Evolutionary conservation across 2,797 vertebrate genomes (phyloP), one percentile per base, ranked within the genome.

Genomic region (Rhyacichthys aspro): DNA sequence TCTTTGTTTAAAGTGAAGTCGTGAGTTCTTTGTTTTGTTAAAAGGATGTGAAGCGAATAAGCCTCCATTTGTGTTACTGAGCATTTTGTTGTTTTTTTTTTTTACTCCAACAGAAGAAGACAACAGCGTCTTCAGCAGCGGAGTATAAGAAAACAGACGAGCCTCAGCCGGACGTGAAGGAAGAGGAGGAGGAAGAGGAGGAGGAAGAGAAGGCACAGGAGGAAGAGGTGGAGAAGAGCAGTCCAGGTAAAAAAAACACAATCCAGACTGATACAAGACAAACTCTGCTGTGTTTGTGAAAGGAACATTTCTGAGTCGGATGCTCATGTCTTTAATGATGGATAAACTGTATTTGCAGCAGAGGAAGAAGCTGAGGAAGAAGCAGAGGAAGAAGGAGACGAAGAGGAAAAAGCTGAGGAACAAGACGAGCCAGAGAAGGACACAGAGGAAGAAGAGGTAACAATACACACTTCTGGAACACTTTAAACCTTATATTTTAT

Each of bases 61-160:
- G n/a, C n/a, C n/a, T n/a, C n/a, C n/a, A n/a, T n/a, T n/a, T n/a
- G n/a, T 28, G 1, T 28, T 4, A 28, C 19, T 28, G 23, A 28
- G 23, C 23, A 6, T 28, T 28, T 6, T 28, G 23, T 28, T 3
- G 4, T 28, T n/a, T n/a, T n/a, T n/a, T n/a, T 3, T 28, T 28
- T 28, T 28, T 28, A 28, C 7, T 48, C 37, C 33, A 83, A 72
- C 85, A 99, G 97, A 98, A 97, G 84, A 97, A 96, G 80, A 82
- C 90, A 11, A 69, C 76, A 14, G 89, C 88, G 50, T 78, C 93
- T 33, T 82, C 82, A 4, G 91, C 94, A 59, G 89, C 93, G 1
- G 93, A 96, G 8, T 96, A 98, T 76, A 99, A 99, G 89, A 99
- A 99, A 84, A 98, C 96, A 0, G 98, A 99, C 59, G 95, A 95